These are phyloP conservation scores for Berghia stephanieae DNA, from an alignment of 1,140 invertebrate genomes.

Conservation along the genomic window DNA sequence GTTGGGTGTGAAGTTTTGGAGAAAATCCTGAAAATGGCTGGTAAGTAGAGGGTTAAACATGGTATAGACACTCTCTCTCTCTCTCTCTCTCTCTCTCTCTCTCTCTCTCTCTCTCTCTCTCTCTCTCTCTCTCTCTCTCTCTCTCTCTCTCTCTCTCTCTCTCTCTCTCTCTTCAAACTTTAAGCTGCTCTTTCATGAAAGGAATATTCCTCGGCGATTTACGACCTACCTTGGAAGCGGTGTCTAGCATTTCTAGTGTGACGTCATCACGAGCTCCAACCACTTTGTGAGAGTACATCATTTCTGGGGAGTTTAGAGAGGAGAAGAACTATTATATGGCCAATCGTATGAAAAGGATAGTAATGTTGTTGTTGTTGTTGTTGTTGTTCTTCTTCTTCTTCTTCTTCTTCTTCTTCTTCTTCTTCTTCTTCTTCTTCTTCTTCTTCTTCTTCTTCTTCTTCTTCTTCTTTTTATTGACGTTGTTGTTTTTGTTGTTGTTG, in stretches of 20 bases:
- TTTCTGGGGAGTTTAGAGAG: conserved; percentile 35
- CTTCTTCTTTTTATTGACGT: not conserved
- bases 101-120: not conserved
- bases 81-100: not conserved
- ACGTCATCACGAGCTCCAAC: conserved; percentile 44
- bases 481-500: not conserved
- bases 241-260: conserved; percentile 48
- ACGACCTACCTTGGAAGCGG: conserved; percentile 40
- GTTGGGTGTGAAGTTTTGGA: not conserved
- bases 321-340: not conserved
- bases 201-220: too few relatives aligned
- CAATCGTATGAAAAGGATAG: not conserved
- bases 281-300: conserved; percentile 49
- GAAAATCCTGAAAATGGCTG: too few relatives aligned
- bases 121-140: not conserved
- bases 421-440: not conserved
- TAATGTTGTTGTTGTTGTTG: not conserved
- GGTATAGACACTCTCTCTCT: too few relatives aligned
- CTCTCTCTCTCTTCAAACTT: too few relatives aligned
- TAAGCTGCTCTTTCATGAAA: not conserved
- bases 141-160: not conserved
- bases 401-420: not conserved
- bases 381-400: not conserved
- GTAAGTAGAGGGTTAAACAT: too few relatives aligned
- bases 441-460: not conserved